Conservation (phyloP, 2,888 invertebrate genomes). For the Copidosoma aretas region DNA sequence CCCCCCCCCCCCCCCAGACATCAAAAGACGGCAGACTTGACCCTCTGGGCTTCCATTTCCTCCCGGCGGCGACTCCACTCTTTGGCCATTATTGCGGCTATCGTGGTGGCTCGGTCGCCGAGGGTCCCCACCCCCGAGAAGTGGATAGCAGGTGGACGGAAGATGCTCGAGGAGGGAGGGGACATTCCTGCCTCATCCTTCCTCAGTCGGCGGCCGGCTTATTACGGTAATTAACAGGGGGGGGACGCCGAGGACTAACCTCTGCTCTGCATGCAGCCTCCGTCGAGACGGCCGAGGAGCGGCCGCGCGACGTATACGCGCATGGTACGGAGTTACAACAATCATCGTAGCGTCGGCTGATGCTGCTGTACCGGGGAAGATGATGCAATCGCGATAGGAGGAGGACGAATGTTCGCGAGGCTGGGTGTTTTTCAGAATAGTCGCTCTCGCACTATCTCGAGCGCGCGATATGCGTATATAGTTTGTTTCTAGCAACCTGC, state of each 20-base stretch:
- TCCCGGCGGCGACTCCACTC: not conserved
- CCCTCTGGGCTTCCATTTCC: constrained; percentile 9
- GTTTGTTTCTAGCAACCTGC: no score
- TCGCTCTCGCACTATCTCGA: no score
- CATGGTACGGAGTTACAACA: no score
- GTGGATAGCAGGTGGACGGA: not conserved
- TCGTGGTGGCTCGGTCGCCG: constrained; percentile 9
- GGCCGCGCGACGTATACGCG: no score
- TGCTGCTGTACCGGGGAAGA: no score
- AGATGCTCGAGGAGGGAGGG: not conserved
- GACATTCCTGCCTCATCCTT: not conserved
- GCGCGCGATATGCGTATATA: no score
- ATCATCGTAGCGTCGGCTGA: no score
- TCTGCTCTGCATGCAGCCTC: not conserved
- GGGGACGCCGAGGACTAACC: not conserved
- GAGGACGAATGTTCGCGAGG: no score
- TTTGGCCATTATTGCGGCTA: constrained; percentile 31
- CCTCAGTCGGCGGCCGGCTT: constrained; percentile 20
- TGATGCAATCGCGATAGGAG: no score
- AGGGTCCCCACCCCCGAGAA: not conserved
- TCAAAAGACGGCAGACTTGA: constrained; percentile 19
- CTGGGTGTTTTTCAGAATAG: no score
- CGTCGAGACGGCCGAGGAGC: not conserved
- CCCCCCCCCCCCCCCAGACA: constrained; percentile 9
- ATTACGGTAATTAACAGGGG: constrained; percentile 40